phyloP scores from a whole-genome alignment of 2,797 vertebrate species.

The Acanthurus lineatus region DNA sequence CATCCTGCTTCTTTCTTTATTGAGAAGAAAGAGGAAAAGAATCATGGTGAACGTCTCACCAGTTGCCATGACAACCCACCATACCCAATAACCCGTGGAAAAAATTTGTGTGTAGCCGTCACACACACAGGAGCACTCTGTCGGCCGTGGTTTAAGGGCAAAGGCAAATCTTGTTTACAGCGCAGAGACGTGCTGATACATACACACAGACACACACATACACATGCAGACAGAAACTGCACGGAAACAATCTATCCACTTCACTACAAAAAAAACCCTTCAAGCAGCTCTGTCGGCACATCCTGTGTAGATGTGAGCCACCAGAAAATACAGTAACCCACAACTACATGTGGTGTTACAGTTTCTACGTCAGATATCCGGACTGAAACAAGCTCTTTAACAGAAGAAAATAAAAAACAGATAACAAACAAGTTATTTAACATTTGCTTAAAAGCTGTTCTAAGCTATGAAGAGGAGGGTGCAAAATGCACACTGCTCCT shows the following conservation, averaged over 20 bases:
- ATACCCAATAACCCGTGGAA: conserved; percentile 77
- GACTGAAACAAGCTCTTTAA: conserved; percentile 60
- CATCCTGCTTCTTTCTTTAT: conserved; percentile 56
- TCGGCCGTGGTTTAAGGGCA: conserved; percentile 75
- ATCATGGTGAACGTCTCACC: conserved; percentile 64
- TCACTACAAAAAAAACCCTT: conserved; percentile 76
- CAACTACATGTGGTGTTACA: conserved; percentile 78
- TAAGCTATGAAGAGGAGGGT: conserved; percentile 29
- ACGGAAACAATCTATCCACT: conserved; percentile 80
- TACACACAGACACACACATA: conserved; percentile 29
- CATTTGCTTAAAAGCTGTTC: conserved; percentile 44
- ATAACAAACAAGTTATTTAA: conserved; percentile 50
- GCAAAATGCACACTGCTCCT: conserved; percentile 44
- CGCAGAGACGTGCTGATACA: conserved; percentile 36
- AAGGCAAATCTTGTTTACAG: conserved; percentile 78
- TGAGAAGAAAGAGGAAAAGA: conserved; percentile 61
- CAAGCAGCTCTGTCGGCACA: conserved; percentile 75
- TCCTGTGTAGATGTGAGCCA: conserved; percentile 79
- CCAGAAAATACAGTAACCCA: conserved; percentile 75
- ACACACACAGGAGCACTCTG: conserved; percentile 67
- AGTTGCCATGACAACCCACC: conserved; percentile 86
- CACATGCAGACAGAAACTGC: conserved; percentile 58
- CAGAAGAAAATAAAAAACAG: conserved; percentile 49
- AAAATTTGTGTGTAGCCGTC: conserved; percentile 50
- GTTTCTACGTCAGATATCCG: conserved; percentile 78